Conservation (phyloP, 2,888 invertebrate genomes). For the Drosophila niveifrons region DNA sequence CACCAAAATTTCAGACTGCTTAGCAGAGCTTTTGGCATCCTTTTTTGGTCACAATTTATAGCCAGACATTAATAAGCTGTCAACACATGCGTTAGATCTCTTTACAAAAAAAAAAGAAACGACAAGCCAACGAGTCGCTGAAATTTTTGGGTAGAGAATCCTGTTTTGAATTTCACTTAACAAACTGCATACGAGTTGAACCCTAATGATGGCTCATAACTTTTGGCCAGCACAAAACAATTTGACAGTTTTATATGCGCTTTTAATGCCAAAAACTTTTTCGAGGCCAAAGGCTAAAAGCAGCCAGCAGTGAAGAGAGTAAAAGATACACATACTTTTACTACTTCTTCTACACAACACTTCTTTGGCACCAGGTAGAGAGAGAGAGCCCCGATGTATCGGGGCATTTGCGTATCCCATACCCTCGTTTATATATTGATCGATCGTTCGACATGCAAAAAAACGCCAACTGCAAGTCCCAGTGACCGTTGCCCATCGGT, state of each 20-base stretch:
- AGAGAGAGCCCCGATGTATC: slow-evolving; percentile 11
- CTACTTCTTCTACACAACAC: slow-evolving; percentile 15
- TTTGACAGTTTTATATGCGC: slow-evolving; percentile 84
- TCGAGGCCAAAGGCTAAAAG: slow-evolving; percentile 48
- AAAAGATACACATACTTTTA: not conserved
- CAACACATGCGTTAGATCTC: slow-evolving; percentile 82
- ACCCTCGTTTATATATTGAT: slow-evolving; percentile 79
- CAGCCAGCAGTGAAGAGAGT: not conserved
- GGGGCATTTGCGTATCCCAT: slow-evolving; percentile 56
- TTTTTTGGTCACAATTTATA: slow-evolving; percentile 71
- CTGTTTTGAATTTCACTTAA: slow-evolving; percentile 76
- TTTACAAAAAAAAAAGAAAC: slow-evolving; percentile 24
- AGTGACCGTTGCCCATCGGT: slow-evolving; percentile 36
- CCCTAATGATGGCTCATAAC: slow-evolving; percentile 83
- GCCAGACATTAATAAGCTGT: slow-evolving; percentile 83
- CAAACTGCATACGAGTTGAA: slow-evolving; percentile 73
- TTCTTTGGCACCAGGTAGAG: slow-evolving; percentile 20
- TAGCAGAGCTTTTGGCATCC: slow-evolving; percentile 12
- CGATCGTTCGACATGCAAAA: slow-evolving; percentile 78
- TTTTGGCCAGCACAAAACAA: slow-evolving; percentile 79
- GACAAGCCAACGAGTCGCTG: slow-evolving; percentile 2
- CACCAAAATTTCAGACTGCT: slow-evolving; percentile 1
- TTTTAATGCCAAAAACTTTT: slow-evolving; percentile 69
- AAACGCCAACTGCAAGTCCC: slow-evolving; percentile 55
- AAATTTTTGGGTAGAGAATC: slow-evolving; percentile 19